Conservation (phyloP, 2,113 vertebrate species). For the Myotis brandtii region DNA sequence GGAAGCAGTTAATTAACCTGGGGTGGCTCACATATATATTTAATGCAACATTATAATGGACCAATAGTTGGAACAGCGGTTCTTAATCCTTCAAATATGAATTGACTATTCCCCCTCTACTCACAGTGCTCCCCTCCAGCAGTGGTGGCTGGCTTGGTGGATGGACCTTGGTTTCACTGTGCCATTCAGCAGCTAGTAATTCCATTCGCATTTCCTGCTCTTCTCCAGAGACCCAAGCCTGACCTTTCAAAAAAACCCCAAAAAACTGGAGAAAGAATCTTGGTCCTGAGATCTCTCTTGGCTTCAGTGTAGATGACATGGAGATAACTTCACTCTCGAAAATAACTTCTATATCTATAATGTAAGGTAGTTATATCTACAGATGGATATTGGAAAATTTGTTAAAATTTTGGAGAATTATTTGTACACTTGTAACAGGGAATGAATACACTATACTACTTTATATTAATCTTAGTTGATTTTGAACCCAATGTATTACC, state of each 20-base stretch:
- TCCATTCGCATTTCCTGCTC: not conserved
- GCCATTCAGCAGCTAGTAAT: not conserved
- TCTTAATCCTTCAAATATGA: not conserved
- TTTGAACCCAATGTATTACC: not conserved
- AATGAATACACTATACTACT: not conserved
- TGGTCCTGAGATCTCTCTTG: fast-evolving
- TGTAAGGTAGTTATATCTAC: not conserved
- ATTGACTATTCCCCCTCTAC: fast-evolving
- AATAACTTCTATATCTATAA: not conserved
- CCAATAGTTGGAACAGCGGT: not conserved
- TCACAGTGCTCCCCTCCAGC: not conserved
- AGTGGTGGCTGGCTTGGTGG: fast-evolving
- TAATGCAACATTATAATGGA: not conserved
- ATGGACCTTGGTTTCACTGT: not conserved
- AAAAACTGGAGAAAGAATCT: not conserved
- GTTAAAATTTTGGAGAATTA: not conserved
- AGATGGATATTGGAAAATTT: not conserved
- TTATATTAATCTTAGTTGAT: not conserved
- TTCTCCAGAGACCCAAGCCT: not conserved
- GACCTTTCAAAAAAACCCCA: not conserved
- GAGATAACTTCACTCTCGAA: not conserved
- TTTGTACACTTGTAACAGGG: not conserved
- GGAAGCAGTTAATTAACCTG: not conserved
- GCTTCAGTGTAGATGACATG: not conserved
- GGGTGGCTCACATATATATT: not conserved